Conservation (phyloP, 1,140 invertebrate genomes). For the Zaprionus inermis region DNA sequence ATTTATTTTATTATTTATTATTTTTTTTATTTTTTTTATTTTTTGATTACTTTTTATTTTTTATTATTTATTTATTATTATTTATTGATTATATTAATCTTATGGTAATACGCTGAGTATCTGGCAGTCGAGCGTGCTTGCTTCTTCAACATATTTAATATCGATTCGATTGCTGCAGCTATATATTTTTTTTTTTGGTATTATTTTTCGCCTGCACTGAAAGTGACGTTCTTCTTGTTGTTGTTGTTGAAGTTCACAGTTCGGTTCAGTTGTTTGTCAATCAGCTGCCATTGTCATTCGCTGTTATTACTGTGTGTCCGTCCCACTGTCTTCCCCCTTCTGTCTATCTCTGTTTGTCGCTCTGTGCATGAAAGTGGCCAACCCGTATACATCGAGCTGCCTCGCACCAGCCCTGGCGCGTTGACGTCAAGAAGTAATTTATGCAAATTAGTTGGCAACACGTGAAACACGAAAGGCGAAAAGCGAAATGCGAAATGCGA, state of each 20-base stretch:
- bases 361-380: not conserved
- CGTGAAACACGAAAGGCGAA: slow-evolving; percentile 12
- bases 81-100: no score
- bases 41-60: no score
- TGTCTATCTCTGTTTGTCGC: not conserved
- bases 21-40: no score
- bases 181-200: not conserved
- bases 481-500: not conserved
- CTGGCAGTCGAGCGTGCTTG: not conserved
- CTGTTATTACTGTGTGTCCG: slow-evolving; percentile 13
- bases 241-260: slow-evolving; percentile 16
- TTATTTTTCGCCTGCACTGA: not conserved
- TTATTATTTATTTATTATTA: no score
- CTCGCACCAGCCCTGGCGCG: not conserved
- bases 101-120: not conserved
- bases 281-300: slow-evolving; percentile 43
- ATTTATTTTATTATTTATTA: no score
- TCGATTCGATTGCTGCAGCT: slow-evolving; percentile 30
- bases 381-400: not conserved
- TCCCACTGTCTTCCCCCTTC: not conserved
- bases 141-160: slow-evolving; percentile 3
- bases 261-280: slow-evolving; percentile 39
- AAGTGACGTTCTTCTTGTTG: not conserved
- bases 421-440: slow-evolving; percentile 38
- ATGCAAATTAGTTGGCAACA: slow-evolving; percentile 77